A percentile compares a stretch with the other conserved stretches of the same genome.
Conservation (phyloP, 2,888 invertebrate species). For the Scaptomyza polygonia region DNA sequence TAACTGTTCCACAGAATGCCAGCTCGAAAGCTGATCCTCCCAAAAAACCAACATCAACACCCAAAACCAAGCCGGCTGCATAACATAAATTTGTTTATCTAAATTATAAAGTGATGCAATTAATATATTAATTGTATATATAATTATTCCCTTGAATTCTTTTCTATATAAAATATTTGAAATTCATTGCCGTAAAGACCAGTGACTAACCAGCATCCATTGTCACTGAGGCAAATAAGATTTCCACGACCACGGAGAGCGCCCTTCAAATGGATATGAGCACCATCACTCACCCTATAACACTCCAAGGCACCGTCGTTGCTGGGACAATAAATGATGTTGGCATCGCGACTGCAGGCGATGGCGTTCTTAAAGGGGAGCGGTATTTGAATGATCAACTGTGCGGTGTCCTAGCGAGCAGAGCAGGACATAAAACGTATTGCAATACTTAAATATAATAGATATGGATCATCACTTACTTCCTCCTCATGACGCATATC, state of each 20-base stretch:
- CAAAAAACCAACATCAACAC: background rate
- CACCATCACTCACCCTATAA: conserved; percentile 78
- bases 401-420: conserved; percentile 68
- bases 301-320: conserved; percentile 81
- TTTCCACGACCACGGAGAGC: conserved; percentile 80
- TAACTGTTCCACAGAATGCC: background rate
- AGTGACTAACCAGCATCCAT: conserved; percentile 83
- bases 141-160: conserved; percentile 15
- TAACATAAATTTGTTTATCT: background rate
- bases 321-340: conserved; percentile 80
- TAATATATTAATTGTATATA: background rate
- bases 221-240: conserved; percentile 82
- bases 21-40: background rate
- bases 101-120: conserved; percentile 1
- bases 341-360: conserved; percentile 77
- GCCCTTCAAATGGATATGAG: conserved; percentile 74
- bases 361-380: conserved; percentile 83
- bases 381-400: conserved; percentile 81
- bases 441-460: no score
- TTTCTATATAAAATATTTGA: conserved; percentile 79
- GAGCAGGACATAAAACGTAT: background rate
- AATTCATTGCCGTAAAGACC: conserved; percentile 81
- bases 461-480: conserved; percentile 40
- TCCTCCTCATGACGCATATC: conserved; percentile 75
- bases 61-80: background rate